Base-by-base conservation (phyloP, 2,797 vertebrate genomes). In the Sylvilagus floridanus region DNA sequence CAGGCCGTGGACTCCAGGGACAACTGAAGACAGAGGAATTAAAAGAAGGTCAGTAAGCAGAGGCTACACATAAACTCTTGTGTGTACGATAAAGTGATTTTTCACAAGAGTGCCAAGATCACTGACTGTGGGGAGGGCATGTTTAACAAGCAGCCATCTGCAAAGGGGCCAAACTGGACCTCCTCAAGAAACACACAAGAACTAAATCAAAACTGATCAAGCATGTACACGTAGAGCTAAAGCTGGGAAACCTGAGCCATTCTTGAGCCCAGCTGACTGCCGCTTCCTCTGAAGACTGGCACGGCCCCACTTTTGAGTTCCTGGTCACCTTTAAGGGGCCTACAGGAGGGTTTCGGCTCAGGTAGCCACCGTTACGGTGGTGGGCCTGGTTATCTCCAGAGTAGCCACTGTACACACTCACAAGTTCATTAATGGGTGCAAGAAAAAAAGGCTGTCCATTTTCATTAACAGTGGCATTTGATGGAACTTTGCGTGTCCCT, bases 121-220 rank as follows among this genome's bases (percentile, higher is more conserved):
- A 73, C 7, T 77, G 26, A 65, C 3, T 30, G 42, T 47, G 9
- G 24, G 50, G 54, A 78, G 77, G 37, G 79, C 66, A 11, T 66
- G 52, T 81, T 28, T 37, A 68, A 78, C 32, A 82, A 42, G 54
- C 0, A 13, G 7, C 35, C 42, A 47, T 1, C 69, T 84, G 68
- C 42, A 19, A 47, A 93, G 88, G 42, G 42, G 42, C 42, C 42
- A 47, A 47, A 35, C 21, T 17, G 17, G 28, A n/a, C 68, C 42
- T 35, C 24, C 69, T 57, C 37, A 91, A 4, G 75, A 37, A 83
- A 75, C 60, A 75, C 5, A 72, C 1, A 79, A 60, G 77, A 79
- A n/a, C 32, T 76, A 88, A 72, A 47, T 86, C n/a, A 73, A 85
- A 87, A 82, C 50, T 9, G 16, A 93, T 63, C 32, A 71, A 91